Base-by-base conservation (phyloP, 2,888 invertebrate species). In the Acrobasis suavella region DNA sequence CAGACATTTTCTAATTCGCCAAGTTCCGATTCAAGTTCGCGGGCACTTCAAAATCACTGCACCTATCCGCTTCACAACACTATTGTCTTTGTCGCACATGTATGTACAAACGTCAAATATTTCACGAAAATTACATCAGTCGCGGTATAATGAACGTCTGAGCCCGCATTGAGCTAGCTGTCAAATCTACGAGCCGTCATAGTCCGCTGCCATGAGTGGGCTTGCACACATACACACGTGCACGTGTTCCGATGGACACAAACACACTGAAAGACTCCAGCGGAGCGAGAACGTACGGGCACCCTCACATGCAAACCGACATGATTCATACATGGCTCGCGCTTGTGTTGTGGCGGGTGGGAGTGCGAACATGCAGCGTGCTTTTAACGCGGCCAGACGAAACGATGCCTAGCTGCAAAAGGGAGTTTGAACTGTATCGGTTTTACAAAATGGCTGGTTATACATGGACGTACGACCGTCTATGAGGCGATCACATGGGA, bases 161-260 rank as follows among this genome's bases (percentile, higher is more conserved):
- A 87, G 85, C 92, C 90, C 89, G 91, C 91, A 91, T 92, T 93
- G 91, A 92, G 91, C 91, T 91, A 92, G 92, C 92, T 93, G 93
- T 93, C 93, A 93, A 92, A 92, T 92, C 92, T 92, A 93, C 92
- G 91, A 87, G 86, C 92, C 92, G 92, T 93, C 92, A 93, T 92
- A 91, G 92, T 89, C 89, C 83, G 91, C 87, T 91, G 92, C 90
- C 90, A 92, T 91, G 91, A 91, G 90, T 88, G 87, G 85, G 83
- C 83, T 74, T 79, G 83, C 92, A 87, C 91, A 90, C 91, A 89
- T 73, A 62, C 72, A 71, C 79, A 69, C 89, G 86, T 80, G 82
- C 85, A 78, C 83, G 80, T 86, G 83, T 85, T 81, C 67, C 83
- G 79, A 87, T 81, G 81, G 83, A 67, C 88, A 92, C 92, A 64